Conservation (phyloP, 2,888 invertebrate genomes). For the Carcina quercana region DNA sequence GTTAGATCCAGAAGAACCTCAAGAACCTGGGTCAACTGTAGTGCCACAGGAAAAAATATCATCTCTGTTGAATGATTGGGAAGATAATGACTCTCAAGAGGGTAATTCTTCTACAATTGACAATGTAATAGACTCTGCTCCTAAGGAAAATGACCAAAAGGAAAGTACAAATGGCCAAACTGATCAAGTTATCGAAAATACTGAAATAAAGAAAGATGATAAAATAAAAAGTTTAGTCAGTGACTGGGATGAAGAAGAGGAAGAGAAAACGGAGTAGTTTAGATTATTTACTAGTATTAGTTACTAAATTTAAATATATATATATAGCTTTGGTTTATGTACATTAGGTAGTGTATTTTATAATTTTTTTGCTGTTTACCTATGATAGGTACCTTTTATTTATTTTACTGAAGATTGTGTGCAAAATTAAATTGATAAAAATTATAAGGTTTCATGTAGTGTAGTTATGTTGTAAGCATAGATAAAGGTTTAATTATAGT, state of each 20-base stretch:
- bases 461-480: no score
- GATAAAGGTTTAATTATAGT: no score
- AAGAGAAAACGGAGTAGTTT: no score
- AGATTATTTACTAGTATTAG: no score
- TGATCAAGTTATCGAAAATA: neutral
- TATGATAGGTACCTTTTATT: no score
- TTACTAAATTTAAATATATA: no score
- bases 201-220: conserved; percentile 32
- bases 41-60: conserved; percentile 44
- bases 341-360: no score
- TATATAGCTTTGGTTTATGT: no score
- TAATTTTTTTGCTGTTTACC: no score
- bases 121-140: conserved; percentile 1
- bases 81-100: conserved; percentile 65
- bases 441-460: no score
- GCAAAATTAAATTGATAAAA: no score
- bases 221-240: conserved; percentile 64
- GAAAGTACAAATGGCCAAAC: neutral
- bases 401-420: no score
- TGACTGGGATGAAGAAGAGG: conserved; percentile 69
- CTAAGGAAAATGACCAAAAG: neutral
- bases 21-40: conserved; percentile 15
- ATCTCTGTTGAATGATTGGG: conserved; percentile 65
- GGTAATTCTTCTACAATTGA: conserved; percentile 19
- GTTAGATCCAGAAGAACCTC: conserved; percentile 15